phyloP scores from a whole-genome alignment of 2,113 vertebrate genomes.

The Brevimyrus niger region DNA sequence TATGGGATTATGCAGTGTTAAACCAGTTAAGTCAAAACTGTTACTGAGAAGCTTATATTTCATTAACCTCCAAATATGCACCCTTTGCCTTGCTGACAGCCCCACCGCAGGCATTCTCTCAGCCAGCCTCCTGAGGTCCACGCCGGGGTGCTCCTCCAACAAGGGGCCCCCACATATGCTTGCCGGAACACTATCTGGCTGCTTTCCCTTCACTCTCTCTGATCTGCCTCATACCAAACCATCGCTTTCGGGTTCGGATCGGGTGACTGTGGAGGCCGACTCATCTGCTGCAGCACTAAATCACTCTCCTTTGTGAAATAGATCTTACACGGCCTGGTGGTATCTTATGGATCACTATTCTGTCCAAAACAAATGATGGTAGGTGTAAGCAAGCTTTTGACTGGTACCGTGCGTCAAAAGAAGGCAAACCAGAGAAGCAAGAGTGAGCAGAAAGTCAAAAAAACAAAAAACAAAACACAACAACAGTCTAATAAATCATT shows the following conservation, averaged over 20 bases:
- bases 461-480: neutral
- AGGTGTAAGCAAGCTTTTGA: neutral
- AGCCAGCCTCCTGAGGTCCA: neutral
- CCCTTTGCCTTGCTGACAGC: neutral
- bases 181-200: neutral
- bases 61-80: neutral
- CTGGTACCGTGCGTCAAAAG: neutral
- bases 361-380: neutral
- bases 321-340: neutral
- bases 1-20: neutral
- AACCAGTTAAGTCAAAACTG: neutral
- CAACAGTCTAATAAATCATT: slow-evolving; percentile 10
- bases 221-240: neutral
- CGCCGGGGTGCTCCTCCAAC: neutral
- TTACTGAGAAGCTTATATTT: neutral
- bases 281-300: neutral
- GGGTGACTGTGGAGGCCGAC: neutral
- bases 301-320: neutral
- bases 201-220: neutral
- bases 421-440: neutral
- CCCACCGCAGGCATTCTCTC: neutral
- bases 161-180: neutral
- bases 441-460: neutral
- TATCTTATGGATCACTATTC: neutral
- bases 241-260: neutral